Conservation (phyloP, 2,888 invertebrate species). For the Furcula furcula region DNA sequence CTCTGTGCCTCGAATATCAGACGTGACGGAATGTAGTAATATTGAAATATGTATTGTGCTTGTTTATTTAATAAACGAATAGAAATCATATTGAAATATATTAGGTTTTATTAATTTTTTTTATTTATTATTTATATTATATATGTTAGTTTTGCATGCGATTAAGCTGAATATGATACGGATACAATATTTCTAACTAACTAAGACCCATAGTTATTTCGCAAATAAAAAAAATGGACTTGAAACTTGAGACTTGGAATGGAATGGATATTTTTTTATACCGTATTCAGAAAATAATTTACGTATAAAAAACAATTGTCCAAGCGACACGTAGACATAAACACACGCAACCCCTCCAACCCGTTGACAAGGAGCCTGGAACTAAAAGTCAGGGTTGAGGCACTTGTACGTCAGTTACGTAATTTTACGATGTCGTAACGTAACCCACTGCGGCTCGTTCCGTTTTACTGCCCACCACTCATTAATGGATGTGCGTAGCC, state of each 20-base stretch:
- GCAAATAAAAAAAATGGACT: no score
- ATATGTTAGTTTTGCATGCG: no score
- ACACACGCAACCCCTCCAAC: slow-evolving; percentile 19
- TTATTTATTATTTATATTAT: no score
- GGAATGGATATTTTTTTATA: no score
- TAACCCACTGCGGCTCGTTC: slow-evolving; percentile 38
- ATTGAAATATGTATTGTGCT: slow-evolving; percentile 18
- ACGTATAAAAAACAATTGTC: no score
- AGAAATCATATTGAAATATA: no score
- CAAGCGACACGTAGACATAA: slow-evolving; percentile 6
- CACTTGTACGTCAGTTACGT: slow-evolving; percentile 56
- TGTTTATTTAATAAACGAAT: slow-evolving; percentile 2
- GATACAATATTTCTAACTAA: no score
- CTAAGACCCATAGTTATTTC: no score
- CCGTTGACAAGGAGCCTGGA: slow-evolving; percentile 37
- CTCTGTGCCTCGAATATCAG: slow-evolving; percentile 45
- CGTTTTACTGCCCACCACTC: slow-evolving; percentile 44
- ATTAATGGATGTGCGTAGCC: slow-evolving; percentile 31
- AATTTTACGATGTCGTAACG: slow-evolving; percentile 63
- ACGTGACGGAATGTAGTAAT: slow-evolving; percentile 39
- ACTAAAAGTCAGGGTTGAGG: slow-evolving; percentile 57
- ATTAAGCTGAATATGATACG: no score
- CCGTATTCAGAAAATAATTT: no score
- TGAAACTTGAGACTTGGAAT: no score
- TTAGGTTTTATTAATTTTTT: no score